Conservation (phyloP, 1,140 invertebrate genomes). For the Delia radicum region DNA sequence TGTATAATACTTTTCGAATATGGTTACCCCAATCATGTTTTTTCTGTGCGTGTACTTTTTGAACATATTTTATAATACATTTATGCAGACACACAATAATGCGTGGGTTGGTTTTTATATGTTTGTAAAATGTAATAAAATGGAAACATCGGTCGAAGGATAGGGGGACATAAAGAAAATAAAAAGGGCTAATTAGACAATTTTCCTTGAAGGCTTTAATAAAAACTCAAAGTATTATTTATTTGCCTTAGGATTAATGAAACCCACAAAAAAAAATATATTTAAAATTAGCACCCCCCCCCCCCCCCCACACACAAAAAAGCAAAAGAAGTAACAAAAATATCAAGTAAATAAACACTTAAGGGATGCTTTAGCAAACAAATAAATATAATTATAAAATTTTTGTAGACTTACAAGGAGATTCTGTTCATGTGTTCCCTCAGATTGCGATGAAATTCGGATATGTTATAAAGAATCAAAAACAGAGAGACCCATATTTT, state of each 20-base stretch:
- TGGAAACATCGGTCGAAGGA: background rate
- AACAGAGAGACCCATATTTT: too few relatives aligned
- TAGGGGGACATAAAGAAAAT: background rate
- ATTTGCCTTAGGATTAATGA: background rate
- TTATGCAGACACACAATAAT: background rate
- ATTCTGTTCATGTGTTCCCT: too few relatives aligned
- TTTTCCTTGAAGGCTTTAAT: background rate
- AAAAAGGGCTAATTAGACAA: slow-evolving; percentile 12
- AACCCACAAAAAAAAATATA: background rate
- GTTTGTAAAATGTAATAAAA: background rate
- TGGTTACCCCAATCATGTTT: too few relatives aligned
- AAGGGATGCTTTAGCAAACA: background rate
- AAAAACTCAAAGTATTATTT: background rate
- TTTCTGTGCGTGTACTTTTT: background rate
- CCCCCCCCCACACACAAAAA: background rate
- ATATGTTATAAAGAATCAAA: too few relatives aligned
- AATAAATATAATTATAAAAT: background rate
- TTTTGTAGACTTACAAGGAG: background rate
- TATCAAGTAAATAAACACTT: slow-evolving; percentile 1
- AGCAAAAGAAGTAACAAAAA: background rate
- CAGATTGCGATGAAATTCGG: too few relatives aligned
- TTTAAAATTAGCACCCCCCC: background rate
- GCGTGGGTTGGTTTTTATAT: background rate
- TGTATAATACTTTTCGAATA: too few relatives aligned
- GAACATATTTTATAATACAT: too few relatives aligned